These are phyloP conservation scores for Hypsopygia costalis DNA, from an alignment of 2,888 invertebrate species.

Conservation along the genomic window DNA sequence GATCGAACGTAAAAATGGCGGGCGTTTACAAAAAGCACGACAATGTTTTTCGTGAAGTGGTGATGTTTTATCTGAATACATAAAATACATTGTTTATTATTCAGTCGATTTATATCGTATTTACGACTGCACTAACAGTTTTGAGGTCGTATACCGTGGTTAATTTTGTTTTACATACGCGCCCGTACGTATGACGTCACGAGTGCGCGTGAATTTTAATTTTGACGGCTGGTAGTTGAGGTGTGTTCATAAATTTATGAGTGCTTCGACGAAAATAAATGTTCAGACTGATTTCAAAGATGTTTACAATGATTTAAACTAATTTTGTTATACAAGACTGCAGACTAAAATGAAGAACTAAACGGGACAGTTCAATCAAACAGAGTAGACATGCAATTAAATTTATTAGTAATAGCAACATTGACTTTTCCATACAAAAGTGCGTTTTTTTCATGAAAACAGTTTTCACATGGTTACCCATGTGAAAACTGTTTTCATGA, in stretches of 20 bases:
- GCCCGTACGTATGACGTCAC: background rate
- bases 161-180: conserved; percentile 16
- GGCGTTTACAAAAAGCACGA: conserved; percentile 7
- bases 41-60: conserved; percentile 24
- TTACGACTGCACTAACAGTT: conserved; percentile 24
- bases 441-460: too few relatives aligned
- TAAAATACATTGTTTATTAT: conserved; percentile 30
- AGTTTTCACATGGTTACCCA: too few relatives aligned
- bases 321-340: too few relatives aligned
- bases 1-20: conserved; percentile 1
- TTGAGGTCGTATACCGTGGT: conserved; percentile 21
- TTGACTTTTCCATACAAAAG: too few relatives aligned
- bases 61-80: conserved; percentile 21
- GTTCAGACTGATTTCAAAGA: too few relatives aligned
- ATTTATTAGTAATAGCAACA: too few relatives aligned
- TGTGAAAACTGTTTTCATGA: too few relatives aligned
- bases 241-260: background rate
- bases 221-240: background rate
- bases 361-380: too few relatives aligned
- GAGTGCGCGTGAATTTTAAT: background rate
- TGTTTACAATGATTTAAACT: too few relatives aligned
- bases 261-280: too few relatives aligned
- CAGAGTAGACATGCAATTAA: too few relatives aligned
- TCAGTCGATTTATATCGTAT: conserved; percentile 20
- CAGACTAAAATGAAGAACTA: too few relatives aligned